phyloP scores from a whole-genome alignment of 2,113 vertebrate genomes.

The Picathartes gymnocephalus region DNA sequence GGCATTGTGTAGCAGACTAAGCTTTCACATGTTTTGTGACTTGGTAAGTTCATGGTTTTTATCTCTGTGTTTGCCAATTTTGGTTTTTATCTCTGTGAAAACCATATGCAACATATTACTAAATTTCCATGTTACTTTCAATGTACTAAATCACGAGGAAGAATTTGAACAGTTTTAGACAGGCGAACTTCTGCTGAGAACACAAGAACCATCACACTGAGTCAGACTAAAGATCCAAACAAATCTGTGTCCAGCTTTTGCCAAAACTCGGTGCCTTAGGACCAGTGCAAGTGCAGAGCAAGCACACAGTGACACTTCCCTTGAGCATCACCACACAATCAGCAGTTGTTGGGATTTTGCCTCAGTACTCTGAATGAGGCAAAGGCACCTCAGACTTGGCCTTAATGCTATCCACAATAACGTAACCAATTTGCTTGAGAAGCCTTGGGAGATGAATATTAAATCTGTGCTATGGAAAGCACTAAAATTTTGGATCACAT shows the following conservation, averaged over 20 bases:
- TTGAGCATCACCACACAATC: neutral
- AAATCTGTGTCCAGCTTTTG: neutral
- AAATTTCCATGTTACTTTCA: neutral
- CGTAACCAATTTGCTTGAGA: neutral
- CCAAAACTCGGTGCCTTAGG: neutral
- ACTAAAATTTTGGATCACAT: neutral
- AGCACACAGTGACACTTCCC: neutral
- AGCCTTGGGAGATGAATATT: neutral
- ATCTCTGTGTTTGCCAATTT: neutral
- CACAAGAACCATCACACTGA: neutral
- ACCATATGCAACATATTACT: neutral
- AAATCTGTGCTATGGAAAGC: neutral
- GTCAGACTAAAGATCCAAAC: neutral
- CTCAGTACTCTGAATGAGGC: neutral
- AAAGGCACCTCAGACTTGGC: neutral
- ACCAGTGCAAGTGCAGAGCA: neutral
- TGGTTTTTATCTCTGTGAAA: neutral
- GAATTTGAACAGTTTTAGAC: neutral
- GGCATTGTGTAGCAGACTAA: neutral
- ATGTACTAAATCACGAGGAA: neutral
- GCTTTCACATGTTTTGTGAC: neutral
- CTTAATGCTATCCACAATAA: neutral
- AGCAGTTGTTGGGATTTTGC: neutral
- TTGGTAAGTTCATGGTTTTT: neutral
- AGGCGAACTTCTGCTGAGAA: neutral